Evolutionary conservation across 1,140 invertebrate species (phyloP).

Genomic region (Aphidius gifuensis): DNA sequence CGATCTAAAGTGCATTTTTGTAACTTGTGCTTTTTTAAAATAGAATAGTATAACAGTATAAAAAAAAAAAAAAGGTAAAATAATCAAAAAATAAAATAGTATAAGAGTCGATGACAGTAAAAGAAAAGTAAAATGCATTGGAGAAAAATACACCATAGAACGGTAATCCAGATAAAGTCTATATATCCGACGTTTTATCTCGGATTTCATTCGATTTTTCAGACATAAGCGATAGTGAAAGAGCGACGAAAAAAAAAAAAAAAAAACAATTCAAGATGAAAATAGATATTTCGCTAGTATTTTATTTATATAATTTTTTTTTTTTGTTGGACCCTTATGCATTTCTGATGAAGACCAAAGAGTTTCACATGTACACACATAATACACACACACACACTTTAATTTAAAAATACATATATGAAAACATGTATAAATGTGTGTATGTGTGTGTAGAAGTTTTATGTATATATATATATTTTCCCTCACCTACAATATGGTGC

Average conservation of each 20-base stretch:
- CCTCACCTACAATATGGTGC: neutral
- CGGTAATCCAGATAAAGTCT: constrained; percentile 39
- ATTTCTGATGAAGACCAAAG: constrained; percentile 50
- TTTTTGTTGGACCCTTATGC: constrained; percentile 41
- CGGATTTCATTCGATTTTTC: constrained; percentile 45
- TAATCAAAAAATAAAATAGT: constrained; percentile 13
- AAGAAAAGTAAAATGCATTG: constrained; percentile 27
- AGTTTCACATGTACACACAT: too few relatives aligned
- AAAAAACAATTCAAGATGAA: neutral
- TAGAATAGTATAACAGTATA: constrained; percentile 13
- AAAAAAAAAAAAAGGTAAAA: neutral
- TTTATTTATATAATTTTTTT: constrained; percentile 14
- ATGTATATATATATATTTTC: too few relatives aligned
- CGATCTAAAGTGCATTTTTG: constrained; percentile 33
- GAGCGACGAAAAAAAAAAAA: neutral
- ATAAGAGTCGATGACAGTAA: constrained; percentile 17
- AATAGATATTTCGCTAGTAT: constrained; percentile 28
- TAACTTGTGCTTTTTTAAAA: constrained; percentile 12
- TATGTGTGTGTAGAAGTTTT: too few relatives aligned
- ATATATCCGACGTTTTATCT: constrained; percentile 42
- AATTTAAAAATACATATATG: too few relatives aligned
- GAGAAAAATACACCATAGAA: constrained; percentile 36
- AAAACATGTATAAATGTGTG: too few relatives aligned
- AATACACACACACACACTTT: too few relatives aligned
- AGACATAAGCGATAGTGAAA: neutral